These are phyloP conservation scores for Cygnus olor DNA, from an alignment of 2,797 vertebrate genomes.

Conservation along the genomic window DNA sequence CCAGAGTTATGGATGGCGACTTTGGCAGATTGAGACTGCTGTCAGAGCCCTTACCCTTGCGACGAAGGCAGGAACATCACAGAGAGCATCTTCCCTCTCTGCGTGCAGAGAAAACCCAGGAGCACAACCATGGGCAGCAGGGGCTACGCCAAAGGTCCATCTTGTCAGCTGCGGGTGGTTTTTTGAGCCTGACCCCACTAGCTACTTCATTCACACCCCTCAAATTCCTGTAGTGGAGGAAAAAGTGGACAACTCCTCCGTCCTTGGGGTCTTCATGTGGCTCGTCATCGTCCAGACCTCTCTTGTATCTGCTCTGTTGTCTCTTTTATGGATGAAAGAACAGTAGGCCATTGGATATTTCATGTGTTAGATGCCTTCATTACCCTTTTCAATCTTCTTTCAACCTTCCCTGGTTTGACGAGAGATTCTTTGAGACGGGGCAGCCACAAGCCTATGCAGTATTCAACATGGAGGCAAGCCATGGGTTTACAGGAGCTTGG, in stretches of 20 bases:
- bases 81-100: no score
- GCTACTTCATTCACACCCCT: background rate
- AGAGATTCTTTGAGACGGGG: background rate
- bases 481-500: background rate
- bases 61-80: no score
- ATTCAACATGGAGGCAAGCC: background rate
- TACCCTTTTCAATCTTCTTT: background rate
- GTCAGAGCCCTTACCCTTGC: no score
- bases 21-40: background rate
- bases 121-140: background rate
- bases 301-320: background rate
- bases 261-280: background rate
- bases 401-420: background rate
- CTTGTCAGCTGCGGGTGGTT: no score
- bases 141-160: background rate
- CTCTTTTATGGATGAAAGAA: background rate
- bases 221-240: background rate
- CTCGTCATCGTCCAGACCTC: background rate
- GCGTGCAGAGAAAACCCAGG: rapidly evolving
- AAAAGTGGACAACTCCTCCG: background rate
- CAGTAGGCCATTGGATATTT: background rate
- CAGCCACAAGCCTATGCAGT: background rate
- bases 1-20: background rate
- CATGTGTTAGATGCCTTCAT: background rate
- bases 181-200: no score